Evolutionary conservation across 2,797 vertebrate species (phyloP).

Genomic region (Hydrocynus forskahlii): DNA sequence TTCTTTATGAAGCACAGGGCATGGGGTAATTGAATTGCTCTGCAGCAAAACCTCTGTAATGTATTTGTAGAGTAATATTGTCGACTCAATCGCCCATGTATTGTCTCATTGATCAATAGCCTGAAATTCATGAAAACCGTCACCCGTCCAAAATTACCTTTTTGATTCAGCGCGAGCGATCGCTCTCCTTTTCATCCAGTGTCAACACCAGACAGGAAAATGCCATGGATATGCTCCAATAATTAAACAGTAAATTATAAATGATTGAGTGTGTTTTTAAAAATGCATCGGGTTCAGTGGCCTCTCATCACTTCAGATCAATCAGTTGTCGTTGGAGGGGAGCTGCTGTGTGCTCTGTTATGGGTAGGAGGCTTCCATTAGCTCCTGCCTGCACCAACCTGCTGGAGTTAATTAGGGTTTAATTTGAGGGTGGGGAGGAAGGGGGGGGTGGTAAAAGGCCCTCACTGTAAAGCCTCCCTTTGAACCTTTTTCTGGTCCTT

Average conservation of each 20-base stretch:
- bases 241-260: constrained; percentile 66
- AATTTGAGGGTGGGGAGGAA: constrained; percentile 41
- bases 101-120: constrained; percentile 68
- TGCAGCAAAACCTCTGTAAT: constrained; percentile 53
- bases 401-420: constrained; percentile 52
- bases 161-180: constrained; percentile 44
- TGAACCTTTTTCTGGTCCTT: constrained; percentile 45
- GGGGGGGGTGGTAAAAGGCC: background rate
- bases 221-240: constrained; percentile 43
- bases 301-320: constrained; percentile 61
- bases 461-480: constrained; percentile 22
- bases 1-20: constrained; percentile 49
- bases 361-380: constrained; percentile 38
- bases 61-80: constrained; percentile 64
- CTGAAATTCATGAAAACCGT: constrained; percentile 57
- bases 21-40: constrained; percentile 60
- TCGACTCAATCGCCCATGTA: constrained; percentile 49
- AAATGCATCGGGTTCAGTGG: constrained; percentile 59
- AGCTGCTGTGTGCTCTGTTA: constrained; percentile 20
- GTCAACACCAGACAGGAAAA: constrained; percentile 49
- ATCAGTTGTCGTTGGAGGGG: constrained; percentile 57
- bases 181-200: constrained; percentile 35
- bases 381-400: constrained; percentile 39
- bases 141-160: constrained; percentile 61
- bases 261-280: constrained; percentile 63